These are phyloP conservation scores for Cyclophora punctaria DNA, from an alignment of 2,888 invertebrate genomes.

Conservation along the genomic window DNA sequence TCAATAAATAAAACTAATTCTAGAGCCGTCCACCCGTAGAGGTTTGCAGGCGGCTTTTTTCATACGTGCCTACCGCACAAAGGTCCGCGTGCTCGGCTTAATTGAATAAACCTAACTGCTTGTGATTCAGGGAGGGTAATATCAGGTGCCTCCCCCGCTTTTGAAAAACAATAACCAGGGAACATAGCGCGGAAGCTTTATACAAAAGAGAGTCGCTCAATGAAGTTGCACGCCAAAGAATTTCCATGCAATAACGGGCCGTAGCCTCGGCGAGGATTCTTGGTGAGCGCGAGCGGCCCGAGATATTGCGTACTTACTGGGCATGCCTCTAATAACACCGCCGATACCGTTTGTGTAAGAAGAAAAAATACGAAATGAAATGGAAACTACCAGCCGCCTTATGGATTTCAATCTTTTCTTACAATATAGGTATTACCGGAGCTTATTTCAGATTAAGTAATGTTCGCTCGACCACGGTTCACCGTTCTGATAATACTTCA, in stretches of 20 bases:
- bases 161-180: conserved; percentile 71
- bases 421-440: conserved; percentile 29
- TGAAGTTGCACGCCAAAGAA: conserved; percentile 71
- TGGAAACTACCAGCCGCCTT: conserved; percentile 56
- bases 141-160: conserved; percentile 56
- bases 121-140: conserved; percentile 59
- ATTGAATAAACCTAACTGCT: conserved; percentile 62
- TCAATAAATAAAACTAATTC: conserved; percentile 6
- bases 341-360: conserved; percentile 62
- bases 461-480: conserved; percentile 18
- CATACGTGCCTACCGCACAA: conserved; percentile 26
- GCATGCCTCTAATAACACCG: conserved; percentile 68
- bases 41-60: conserved; percentile 25
- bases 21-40: conserved; percentile 11
- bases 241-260: conserved; percentile 72
- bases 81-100: conserved; percentile 37
- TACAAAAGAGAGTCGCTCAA: conserved; percentile 65
- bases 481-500: not conserved
- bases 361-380: conserved; percentile 66
- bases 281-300: conserved; percentile 41
- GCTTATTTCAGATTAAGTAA: conserved; percentile 40
- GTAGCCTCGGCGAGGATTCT: conserved; percentile 52
- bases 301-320: conserved; percentile 72
- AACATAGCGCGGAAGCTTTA: conserved; percentile 64
- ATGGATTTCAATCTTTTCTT: conserved; percentile 57